Evolutionary conservation across 2,888 invertebrate genomes (phyloP), one percentile per base, ranked within the genome.

Genomic region (Leptopilina myrica): DNA sequence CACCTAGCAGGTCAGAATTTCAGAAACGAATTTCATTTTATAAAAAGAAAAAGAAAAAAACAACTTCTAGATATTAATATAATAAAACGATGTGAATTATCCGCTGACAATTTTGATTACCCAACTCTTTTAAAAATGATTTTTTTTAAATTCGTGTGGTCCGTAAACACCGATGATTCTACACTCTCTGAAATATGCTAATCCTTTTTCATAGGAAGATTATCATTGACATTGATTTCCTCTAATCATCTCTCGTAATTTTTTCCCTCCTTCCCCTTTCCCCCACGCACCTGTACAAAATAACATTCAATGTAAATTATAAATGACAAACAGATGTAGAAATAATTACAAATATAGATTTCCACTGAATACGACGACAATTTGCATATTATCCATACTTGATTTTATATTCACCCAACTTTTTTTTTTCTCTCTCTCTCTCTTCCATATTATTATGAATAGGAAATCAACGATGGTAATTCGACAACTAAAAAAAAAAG

Each of bases 141-240:
- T 49, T 69, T 69, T 49, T 20, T 46, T 14, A 12, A 69, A 53
- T 49, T 69, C 46, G 69, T 69, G 69, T 69, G 69, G 69, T 69
- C 69, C 49, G 26, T 33, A 33, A 33, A 33, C 33, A 20, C 3
- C 67, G 46, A 14, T 26, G 69, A 14, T 69, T 20, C 15, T 67
- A 20, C 66, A 43, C 66, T 66, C 66, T 15, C 43, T 49, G 46
- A 46, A 49, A 69, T 69, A 69, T 69, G 69, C 69, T 53, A 69
- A 69, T 69, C 26, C 69, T 26, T 53, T 69, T 69, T 69, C 49
- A 46, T 49, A 53, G 53, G 67, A 46, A 69, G 69, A 69, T 53
- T 69, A 69, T 69, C 53, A 69, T 69, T 69, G 69, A 69, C 69
- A 69, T 20, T 69, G 26, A 69, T 69, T 49, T 69, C 26, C 49